Conservation (phyloP, 1,140 invertebrate species). For the Macrobrachium nipponense region DNA sequence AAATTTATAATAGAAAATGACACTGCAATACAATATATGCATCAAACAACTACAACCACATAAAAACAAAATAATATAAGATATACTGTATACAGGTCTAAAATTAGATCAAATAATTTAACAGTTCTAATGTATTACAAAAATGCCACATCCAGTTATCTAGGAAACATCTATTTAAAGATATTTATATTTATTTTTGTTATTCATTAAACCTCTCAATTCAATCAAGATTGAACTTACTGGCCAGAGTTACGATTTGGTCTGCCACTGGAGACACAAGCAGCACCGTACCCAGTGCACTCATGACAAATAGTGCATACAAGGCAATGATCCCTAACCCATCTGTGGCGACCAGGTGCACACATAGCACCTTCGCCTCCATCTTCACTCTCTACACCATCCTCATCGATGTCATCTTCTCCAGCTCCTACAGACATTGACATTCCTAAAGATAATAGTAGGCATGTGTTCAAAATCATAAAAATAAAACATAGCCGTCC, state of each 20-base stretch:
- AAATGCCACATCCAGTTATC: not conserved
- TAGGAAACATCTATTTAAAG: not conserved
- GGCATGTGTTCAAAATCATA: not conserved
- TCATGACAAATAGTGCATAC: constrained; percentile 92
- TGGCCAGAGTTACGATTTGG: constrained; percentile 87
- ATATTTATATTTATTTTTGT: not conserved
- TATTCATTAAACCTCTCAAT: constrained; percentile 48
- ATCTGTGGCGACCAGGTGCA: constrained; percentile 79
- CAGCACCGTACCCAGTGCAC: constrained; percentile 91
- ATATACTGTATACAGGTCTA: not conserved
- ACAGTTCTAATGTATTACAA: too few species aligned
- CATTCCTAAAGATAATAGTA: constrained; percentile 28
- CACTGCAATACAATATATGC: not conserved
- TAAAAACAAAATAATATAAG: not conserved
- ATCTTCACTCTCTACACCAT: constrained; percentile 68
- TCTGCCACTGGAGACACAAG: constrained; percentile 82
- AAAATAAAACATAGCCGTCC: not conserved
- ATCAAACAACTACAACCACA: not conserved
- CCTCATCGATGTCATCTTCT: constrained; percentile 72
- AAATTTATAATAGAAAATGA: constrained; percentile 66
- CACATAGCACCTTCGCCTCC: constrained; percentile 75
- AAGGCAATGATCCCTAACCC: constrained; percentile 86
- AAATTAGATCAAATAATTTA: too few species aligned
- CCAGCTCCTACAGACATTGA: constrained; percentile 58
- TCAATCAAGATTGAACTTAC: constrained; percentile 71